A percentile compares a stretch with the other conserved stretches of the same genome.
These are phyloP conservation scores for Leptarthrus brevirostris DNA, from an alignment of 2,888 invertebrate genomes.

Conservation along the genomic window DNA sequence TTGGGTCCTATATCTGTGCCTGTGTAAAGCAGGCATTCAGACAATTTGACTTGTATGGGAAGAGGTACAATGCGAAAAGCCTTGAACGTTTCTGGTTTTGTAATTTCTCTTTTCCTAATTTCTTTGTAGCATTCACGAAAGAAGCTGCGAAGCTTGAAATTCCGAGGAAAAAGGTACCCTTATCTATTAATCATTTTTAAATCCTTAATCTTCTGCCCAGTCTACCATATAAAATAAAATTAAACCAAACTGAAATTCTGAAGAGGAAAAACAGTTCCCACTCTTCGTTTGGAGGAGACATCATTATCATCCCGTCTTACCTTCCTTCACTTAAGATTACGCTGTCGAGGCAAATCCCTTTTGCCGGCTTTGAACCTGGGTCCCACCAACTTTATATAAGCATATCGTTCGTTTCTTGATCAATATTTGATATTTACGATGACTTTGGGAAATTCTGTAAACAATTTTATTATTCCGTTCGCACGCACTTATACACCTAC, in stretches of 20 bases:
- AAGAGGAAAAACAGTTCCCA: not conserved
- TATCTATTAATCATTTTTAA: constrained; percentile 37
- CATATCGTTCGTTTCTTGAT: constrained; percentile 34
- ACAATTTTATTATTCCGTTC: constrained; percentile 46
- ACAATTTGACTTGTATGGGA: no score
- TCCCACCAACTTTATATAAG: constrained; percentile 4
- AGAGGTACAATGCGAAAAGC: no score
- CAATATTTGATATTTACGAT: constrained; percentile 46
- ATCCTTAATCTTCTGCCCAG: not conserved
- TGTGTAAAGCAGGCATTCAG: no score
- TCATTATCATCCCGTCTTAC: constrained; percentile 21
- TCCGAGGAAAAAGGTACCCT: not conserved
- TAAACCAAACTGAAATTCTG: constrained; percentile 1
- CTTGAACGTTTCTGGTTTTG: no score
- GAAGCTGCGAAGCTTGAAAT: no score
- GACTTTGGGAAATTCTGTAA: constrained; percentile 45
- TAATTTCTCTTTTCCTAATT: no score
- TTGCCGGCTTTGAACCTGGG: not conserved
- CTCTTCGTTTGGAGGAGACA: constrained; percentile 4
- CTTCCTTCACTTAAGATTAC: constrained; percentile 1
- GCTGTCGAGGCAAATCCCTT: constrained; percentile 1
- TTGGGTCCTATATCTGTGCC: no score
- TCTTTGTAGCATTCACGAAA: no score
- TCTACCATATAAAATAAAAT: constrained; percentile 21
- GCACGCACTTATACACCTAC: constrained; percentile 21